Conservation (phyloP, 2,797 vertebrate species). For the Trichosurus vulpecula region DNA sequence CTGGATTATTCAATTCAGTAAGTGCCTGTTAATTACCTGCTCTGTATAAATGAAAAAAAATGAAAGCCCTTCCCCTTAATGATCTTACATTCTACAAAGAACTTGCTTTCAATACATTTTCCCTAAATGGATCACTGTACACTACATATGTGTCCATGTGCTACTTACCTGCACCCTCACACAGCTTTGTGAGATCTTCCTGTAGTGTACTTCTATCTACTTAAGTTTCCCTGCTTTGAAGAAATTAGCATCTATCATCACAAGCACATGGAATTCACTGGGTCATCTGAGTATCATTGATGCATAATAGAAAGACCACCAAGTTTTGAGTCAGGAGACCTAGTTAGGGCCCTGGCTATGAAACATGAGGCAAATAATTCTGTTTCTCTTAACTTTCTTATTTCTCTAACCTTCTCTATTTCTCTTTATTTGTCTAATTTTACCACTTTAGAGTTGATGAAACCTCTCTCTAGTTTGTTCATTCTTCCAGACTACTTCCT, state of each 20-base stretch:
- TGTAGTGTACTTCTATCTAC: background rate
- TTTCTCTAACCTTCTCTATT: background rate
- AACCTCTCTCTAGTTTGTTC: background rate
- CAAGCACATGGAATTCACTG: background rate
- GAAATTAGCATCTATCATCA: background rate
- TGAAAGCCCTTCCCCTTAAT: background rate
- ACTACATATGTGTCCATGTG: background rate
- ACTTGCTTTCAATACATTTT: background rate
- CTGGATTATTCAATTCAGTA: background rate
- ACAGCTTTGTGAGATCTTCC: background rate
- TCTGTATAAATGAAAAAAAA: background rate
- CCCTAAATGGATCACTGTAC: background rate
- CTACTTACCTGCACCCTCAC: background rate
- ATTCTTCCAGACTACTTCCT: background rate
- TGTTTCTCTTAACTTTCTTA: background rate
- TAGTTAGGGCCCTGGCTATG: background rate
- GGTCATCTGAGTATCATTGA: background rate
- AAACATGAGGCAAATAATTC: background rate
- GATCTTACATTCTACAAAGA: background rate
- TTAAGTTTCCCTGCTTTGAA: background rate
- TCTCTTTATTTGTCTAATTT: background rate
- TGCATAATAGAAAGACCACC: background rate
- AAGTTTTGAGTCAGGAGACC: background rate
- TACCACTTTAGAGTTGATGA: background rate
- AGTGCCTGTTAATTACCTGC: background rate